phyloP scores from a whole-genome alignment of 2,113 vertebrate genomes.

The Atrichornis clamosus region DNA sequence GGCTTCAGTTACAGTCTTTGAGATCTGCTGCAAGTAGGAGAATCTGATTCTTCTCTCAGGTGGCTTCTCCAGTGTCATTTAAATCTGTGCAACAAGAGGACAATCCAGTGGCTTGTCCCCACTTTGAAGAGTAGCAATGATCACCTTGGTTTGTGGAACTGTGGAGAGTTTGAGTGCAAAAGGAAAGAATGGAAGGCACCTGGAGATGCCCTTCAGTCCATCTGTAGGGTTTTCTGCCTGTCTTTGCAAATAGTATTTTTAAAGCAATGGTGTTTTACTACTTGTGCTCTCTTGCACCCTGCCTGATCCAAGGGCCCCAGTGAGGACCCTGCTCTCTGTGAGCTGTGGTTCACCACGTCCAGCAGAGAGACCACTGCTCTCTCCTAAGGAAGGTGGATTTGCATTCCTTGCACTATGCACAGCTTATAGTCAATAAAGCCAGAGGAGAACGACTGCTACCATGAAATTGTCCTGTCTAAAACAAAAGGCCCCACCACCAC shows the following conservation, averaged over 20 bases:
- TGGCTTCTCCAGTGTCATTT: neutral
- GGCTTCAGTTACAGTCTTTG: neutral
- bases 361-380: neutral
- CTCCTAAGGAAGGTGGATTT: neutral
- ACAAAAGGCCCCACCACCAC: neutral
- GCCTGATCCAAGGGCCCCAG: neutral
- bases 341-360: neutral
- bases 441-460: neutral
- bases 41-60: neutral
- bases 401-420: neutral
- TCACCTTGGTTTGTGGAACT: neutral
- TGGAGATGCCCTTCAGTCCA: neutral
- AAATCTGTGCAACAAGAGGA: neutral
- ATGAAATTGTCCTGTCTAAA: neutral
- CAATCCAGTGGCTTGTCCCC: neutral
- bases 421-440: neutral
- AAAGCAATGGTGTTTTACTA: neutral
- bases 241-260: neutral
- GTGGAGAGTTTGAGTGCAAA: neutral
- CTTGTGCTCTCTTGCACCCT: neutral
- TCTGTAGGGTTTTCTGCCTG: neutral
- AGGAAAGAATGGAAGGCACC: neutral
- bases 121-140: neutral
- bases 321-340: neutral
- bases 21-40: neutral